These are phyloP conservation scores for Geotrypetes seraphini DNA, from an alignment of 2,797 vertebrate genomes.

Conservation along the genomic window DNA sequence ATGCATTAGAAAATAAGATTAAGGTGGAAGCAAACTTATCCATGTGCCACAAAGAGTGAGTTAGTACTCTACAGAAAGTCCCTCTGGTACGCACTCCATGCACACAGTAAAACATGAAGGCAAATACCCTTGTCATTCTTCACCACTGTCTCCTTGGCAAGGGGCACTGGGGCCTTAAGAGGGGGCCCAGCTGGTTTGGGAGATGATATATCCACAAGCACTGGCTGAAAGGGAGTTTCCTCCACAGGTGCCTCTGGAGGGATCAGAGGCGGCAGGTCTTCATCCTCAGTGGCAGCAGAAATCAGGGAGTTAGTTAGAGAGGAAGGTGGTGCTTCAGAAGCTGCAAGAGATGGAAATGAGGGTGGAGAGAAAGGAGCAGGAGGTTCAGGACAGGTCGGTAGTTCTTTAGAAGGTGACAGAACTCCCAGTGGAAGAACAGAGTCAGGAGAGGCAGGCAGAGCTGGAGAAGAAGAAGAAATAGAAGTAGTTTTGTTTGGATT, in stretches of 20 bases:
- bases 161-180: conserved; percentile 24
- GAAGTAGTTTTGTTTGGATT: no score
- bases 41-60: no score
- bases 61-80: conserved; percentile 51
- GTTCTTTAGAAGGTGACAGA: conserved; percentile 18
- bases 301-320: neutral
- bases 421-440: neutral
- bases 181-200: conserved; percentile 37
- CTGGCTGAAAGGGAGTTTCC: conserved; percentile 41
- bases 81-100: conserved; percentile 51
- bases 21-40: neutral
- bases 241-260: conserved; percentile 64
- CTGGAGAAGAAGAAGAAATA: conserved; percentile 5
- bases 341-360: conserved; percentile 24
- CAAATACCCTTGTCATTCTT: conserved; percentile 93
- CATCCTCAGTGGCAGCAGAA: conserved; percentile 47
- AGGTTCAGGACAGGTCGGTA: conserved; percentile 25
- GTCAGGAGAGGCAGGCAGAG: conserved; percentile 27
- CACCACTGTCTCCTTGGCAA: conserved; percentile 69
- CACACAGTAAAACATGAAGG: conserved; percentile 57
- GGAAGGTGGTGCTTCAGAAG: conserved; percentile 18
- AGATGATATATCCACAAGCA: conserved; percentile 44
- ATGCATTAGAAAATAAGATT: no score
- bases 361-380: conserved; percentile 14
- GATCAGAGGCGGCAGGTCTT: conserved; percentile 87